Conservation (phyloP, 2,797 vertebrate genomes). For the Sternotherus odoratus region DNA sequence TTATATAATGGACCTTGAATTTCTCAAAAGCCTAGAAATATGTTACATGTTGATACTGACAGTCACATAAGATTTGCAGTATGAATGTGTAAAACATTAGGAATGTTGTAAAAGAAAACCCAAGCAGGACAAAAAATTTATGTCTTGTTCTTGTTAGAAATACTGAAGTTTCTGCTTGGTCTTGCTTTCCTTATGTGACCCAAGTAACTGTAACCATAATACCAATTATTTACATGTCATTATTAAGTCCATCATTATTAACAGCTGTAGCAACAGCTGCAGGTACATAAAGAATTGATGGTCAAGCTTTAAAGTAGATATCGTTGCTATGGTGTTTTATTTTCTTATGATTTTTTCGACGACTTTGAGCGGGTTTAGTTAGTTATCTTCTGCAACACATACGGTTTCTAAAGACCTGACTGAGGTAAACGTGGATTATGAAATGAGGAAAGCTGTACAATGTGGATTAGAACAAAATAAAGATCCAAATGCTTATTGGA, state of each 20-base stretch:
- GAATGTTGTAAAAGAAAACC: conserved; percentile 6
- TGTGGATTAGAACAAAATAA: neutral
- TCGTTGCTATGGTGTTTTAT: neutral
- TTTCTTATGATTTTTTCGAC: neutral
- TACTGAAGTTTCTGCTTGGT: neutral
- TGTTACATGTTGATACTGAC: neutral
- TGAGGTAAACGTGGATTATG: neutral
- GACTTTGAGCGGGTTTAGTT: neutral
- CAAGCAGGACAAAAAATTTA: neutral
- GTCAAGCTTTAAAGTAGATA: neutral
- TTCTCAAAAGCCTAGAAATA: neutral
- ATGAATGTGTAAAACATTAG: neutral
- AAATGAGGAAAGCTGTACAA: neutral
- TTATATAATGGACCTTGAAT: neutral
- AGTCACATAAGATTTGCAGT: neutral
- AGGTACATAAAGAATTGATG: neutral
- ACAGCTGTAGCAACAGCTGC: neutral
- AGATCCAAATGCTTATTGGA: neutral
- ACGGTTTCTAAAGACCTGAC: neutral
- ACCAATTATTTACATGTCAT: neutral
- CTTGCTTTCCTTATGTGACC: neutral
- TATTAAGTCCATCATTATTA: neutral
- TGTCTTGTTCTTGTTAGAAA: neutral
- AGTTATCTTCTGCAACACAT: neutral
- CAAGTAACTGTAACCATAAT: neutral